These are phyloP conservation scores for Actinia tenebrosa DNA, from an alignment of 64 coral and sea anemone species.

Conservation along the genomic window DNA sequence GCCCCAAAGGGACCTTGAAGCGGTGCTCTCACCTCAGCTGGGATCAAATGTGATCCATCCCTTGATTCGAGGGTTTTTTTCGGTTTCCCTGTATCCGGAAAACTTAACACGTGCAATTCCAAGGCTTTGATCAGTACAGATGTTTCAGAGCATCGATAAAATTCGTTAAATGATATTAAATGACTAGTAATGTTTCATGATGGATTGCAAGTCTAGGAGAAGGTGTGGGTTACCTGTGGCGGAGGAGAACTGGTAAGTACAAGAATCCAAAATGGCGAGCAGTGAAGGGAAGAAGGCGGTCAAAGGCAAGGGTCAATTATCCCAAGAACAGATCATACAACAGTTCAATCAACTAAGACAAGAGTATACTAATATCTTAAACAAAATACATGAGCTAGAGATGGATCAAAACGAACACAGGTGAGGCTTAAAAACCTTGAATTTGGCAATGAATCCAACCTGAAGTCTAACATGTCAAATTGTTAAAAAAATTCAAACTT, in stretches of 20 bases:
- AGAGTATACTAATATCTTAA: constrained; percentile 62
- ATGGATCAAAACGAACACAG: constrained; percentile 87
- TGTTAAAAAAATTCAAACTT: no score
- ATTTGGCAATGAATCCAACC: not conserved
- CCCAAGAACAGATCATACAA: constrained; percentile 71
- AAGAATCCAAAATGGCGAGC: constrained; percentile 51
- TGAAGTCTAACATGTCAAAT: not conserved
- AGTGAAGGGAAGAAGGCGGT: constrained; percentile 36
- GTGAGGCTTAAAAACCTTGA: constrained; percentile 9
- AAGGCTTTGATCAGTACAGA: no score
- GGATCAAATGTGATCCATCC: no score
- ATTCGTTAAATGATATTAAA: no score
- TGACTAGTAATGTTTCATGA: no score
- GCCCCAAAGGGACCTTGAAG: no score
- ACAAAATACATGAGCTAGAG: constrained; percentile 76
- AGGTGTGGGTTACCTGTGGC: not conserved
- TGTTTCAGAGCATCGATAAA: no score
- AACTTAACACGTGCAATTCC: no score
- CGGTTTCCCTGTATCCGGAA: no score
- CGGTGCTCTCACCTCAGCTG: no score
- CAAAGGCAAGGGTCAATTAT: constrained; percentile 32
- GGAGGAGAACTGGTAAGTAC: not conserved
- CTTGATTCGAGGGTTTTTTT: no score
- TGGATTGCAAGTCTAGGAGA: no score
- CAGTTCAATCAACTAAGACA: constrained; percentile 93